These are phyloP conservation scores for Doryteuthis pealeii DNA, from an alignment of 1,140 invertebrate species.

Conservation along the genomic window DNA sequence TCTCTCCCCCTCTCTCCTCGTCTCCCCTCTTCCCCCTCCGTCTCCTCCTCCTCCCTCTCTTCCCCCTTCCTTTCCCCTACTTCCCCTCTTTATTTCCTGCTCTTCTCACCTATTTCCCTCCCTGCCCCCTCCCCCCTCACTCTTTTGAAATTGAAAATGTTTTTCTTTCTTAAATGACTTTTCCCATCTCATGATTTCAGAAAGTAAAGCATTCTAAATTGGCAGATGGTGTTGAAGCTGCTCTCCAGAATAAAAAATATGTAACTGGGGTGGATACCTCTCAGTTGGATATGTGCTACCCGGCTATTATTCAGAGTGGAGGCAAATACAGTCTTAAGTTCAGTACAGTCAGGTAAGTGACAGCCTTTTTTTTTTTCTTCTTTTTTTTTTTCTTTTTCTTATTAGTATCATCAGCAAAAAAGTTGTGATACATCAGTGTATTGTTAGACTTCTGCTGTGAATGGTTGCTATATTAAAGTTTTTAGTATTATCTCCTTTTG, in stretches of 20 bases:
- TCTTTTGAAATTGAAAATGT: no score
- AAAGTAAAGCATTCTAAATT: conserved; percentile 90
- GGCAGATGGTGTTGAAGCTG: conserved; percentile 89
- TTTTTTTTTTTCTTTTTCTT: conserved; percentile 5
- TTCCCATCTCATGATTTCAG: conserved; percentile 63
- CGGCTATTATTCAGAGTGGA: conserved; percentile 97
- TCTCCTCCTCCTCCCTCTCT: background rate
- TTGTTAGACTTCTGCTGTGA: no score
- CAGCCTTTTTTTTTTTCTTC: background rate
- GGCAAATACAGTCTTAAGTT: conserved; percentile 97
- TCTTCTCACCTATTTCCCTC: background rate
- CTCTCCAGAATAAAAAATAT: conserved; percentile 83
- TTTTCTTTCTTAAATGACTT: no score
- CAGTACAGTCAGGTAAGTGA: conserved; percentile 71
- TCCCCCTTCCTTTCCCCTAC: no score
- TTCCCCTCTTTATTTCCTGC: background rate
- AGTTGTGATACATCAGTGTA: background rate
- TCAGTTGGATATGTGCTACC: conserved; percentile 96
- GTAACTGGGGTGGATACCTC: conserved; percentile 80
- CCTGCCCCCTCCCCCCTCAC: no score
- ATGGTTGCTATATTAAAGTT: no score
- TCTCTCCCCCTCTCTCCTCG: background rate
- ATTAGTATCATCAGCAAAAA: background rate
- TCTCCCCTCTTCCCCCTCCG: background rate
- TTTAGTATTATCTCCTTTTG: no score